Base-by-base conservation (phyloP, 2,113 vertebrate species). In the Phainopepla nitens region DNA sequence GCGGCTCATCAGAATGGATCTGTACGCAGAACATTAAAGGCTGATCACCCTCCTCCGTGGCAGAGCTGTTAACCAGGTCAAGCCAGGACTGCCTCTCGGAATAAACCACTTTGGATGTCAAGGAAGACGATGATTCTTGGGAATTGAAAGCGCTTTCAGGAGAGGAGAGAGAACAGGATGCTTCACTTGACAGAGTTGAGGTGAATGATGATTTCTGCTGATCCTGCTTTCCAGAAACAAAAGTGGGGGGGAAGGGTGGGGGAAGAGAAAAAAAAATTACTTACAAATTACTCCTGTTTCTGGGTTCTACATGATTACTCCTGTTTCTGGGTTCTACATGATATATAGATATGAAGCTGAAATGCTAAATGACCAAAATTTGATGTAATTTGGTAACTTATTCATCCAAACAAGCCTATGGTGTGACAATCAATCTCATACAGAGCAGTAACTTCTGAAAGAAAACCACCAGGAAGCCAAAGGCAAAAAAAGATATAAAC, bases 71-170 rank as follows among this genome's bases (percentile, higher is more conserved):
- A n/a, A 98, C 98, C 5, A 97, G 91, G 89, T 99, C 97, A 17
- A 98, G 93, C 98, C 98, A 98, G 44, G 98, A 99, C 89, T 98
- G 98, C 64, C 98, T 98, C 18, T 98, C 98, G 0, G 95, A 93
- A 77, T 50, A 89, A 87, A 79, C 56, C 66, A 69, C 97, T 95
- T 98, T 99, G 82, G 98, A 96, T 2, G 96, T 49, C 10, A 98
- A 98, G 70, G 99, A 98, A 91, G 98, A 96, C 0, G 98, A 98
- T 6, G 87, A 91, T 36, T 97, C 98, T 78, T 98, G 96, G 7
- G 98, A 98, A 13, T 97, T 98, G 78, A 97, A 97, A 13, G 98
- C 98, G 44, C 98, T 99, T 95, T 98, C 98, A 51, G 98, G 98
- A 27, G 98, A 98, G 22, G 98, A 98, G 56, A 95, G 93, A 28